Base-by-base conservation (phyloP, 2,797 vertebrate genomes). In the Micromesistius poutassou region DNA sequence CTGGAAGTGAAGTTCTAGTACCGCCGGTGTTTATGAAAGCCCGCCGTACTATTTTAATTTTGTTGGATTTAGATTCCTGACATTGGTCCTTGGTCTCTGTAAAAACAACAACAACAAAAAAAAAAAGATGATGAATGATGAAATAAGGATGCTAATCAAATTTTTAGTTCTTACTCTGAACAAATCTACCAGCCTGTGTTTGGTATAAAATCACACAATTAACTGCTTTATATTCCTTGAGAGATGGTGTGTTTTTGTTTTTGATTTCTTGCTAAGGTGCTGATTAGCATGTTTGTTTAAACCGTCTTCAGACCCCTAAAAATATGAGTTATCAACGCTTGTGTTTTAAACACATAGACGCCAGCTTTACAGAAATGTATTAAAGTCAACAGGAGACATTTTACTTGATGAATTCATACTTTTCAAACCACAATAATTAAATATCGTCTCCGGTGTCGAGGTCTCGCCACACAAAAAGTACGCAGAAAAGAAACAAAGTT, bases 1-100 rank as follows among this genome's bases (percentile, higher is more conserved):
- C 73, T 50, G 6, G 14, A 74, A 74, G 28, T 50, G 62, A 42
- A 74, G 38, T 30, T 40, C 7, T 16, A 2, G 36, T 14, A 74
- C 62, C 28, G 4, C 9, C 13, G 5, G 10, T 31, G 30, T 13
- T 30, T 30, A 13, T 9, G 9, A 19, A 16, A 71, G 68, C 28
- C 30, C 30, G 13, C 70, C 1, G 14, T 22, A 19, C 28, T n/a
- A 31, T 71, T 71, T 86, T n/a, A n/a, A 62, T 62, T 62, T 62
- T 7, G 50, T 62, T 62, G 55, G 22, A n/a, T 62, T 62, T 9
- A 25, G 25, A 8, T 62, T 62, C 22, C 8, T 62, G 22, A 62
- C 3, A 68, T 28, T 68, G 8, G 62, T 68, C 25, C n/a, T 68
- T 9, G 62, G 62, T 12, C 62, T 28, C 10, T 68, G 62, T 28